Conservation (phyloP, 2,113 vertebrate genomes). For the Bostrychus sinensis region DNA sequence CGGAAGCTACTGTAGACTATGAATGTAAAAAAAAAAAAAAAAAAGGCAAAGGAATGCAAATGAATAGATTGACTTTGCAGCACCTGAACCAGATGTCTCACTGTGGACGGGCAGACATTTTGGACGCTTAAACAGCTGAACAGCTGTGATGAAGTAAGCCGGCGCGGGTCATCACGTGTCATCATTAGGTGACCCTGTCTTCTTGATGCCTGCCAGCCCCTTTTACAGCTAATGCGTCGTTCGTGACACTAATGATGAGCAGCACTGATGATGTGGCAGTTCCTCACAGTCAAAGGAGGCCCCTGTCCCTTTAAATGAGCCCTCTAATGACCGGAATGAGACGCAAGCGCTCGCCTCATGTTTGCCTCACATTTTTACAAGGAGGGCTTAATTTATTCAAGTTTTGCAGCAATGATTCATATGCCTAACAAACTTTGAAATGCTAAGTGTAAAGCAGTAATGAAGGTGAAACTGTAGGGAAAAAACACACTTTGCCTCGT, state of each 20-base stretch:
- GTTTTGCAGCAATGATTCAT: not conserved
- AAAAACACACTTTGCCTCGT: not conserved
- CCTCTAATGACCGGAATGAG: slow-evolving; percentile 55
- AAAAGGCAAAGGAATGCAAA: slow-evolving; percentile 1
- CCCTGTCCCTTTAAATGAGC: slow-evolving; percentile 57
- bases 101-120: slow-evolving; percentile 16
- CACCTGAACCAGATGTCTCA: slow-evolving; percentile 45
- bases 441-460: not conserved
- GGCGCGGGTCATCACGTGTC: slow-evolving; percentile 53
- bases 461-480: not conserved
- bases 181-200: slow-evolving; percentile 73
- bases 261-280: slow-evolving; percentile 50
- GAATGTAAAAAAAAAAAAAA: not conserved
- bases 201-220: slow-evolving; percentile 58
- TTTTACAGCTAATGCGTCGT: slow-evolving; percentile 52
- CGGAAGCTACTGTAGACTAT: slow-evolving; percentile 15
- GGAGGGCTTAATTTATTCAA: slow-evolving; percentile 18
- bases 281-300: slow-evolving; percentile 49
- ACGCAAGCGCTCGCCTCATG: slow-evolving; percentile 2
- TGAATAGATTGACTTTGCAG: slow-evolving; percentile 14
- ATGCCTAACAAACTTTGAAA: not conserved
- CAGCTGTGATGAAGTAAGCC: slow-evolving; percentile 40
- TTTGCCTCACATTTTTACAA: slow-evolving; percentile 10
- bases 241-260: slow-evolving; percentile 75
- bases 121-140: slow-evolving; percentile 57